A percentile compares a stretch with the other conserved stretches of the same genome.
Evolutionary conservation across 2,113 vertebrate species (phyloP).

Genomic region (Tringa solitaria): DNA sequence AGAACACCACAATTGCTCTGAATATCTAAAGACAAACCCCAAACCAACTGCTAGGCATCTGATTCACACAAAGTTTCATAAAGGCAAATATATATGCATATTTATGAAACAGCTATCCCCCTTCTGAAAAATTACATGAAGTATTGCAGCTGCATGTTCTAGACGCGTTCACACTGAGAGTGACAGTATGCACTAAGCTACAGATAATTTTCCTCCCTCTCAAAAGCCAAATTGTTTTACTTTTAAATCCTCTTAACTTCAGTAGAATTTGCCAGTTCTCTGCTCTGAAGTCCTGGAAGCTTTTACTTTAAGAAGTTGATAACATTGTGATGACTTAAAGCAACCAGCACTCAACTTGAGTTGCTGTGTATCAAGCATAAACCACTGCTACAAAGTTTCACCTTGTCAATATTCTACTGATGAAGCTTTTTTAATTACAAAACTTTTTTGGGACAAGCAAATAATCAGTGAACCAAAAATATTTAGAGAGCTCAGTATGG

Average conservation of each 20-base stretch:
- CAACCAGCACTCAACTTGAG: background rate
- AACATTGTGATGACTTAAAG: background rate
- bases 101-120: background rate
- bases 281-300: background rate
- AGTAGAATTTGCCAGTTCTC: background rate
- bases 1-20: background rate
- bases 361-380: background rate
- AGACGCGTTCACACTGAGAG: background rate
- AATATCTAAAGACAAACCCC: background rate
- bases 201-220: background rate
- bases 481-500: background rate
- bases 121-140: background rate
- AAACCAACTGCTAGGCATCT: background rate
- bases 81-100: background rate
- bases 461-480: background rate
- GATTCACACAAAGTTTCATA: background rate
- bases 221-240: background rate
- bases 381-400: background rate
- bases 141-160: background rate
- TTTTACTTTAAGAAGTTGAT: background rate
- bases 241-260: background rate
- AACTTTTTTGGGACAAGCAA: background rate
- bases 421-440: background rate
- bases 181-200: background rate
- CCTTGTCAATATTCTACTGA: background rate